Conservation (phyloP, 2,113 vertebrate species). For the Plecturocebus donacophilus region DNA sequence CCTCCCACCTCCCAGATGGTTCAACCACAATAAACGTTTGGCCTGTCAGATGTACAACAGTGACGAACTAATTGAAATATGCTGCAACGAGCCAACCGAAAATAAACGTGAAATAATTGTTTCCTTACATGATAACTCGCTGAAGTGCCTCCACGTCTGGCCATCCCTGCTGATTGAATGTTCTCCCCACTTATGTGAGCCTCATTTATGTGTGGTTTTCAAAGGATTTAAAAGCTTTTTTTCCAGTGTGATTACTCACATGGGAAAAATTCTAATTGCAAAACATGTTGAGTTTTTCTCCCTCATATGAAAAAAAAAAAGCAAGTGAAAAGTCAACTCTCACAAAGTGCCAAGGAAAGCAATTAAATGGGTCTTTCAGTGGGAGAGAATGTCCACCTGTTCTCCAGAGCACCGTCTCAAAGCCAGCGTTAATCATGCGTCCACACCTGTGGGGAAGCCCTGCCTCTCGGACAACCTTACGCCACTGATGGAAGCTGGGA, state of each 20-base stretch:
- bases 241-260: conserved; percentile 47
- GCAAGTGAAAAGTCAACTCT: conserved; percentile 59
- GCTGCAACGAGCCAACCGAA: conserved; percentile 67
- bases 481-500: background rate
- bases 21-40: conserved; percentile 78
- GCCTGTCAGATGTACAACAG: conserved; percentile 84
- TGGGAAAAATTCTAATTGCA: conserved; percentile 62
- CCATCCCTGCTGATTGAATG: background rate
- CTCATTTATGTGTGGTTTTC: background rate
- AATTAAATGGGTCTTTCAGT: background rate
- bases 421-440: fast-evolving
- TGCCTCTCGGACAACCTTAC: fast-evolving
- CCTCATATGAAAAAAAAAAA: background rate
- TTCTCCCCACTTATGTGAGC: background rate
- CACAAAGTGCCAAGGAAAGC: conserved; percentile 53
- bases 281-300: conserved; percentile 52
- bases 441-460: background rate
- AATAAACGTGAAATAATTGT: conserved; percentile 64
- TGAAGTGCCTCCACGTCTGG: background rate
- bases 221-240: conserved; percentile 16
- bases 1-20: conserved; percentile 85
- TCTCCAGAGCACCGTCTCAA: background rate
- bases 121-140: background rate
- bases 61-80: conserved; percentile 66
- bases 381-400: background rate